Percentiles rank a stretch among this genome's conserved stretches.
phyloP scores from a whole-genome alignment of 2,797 vertebrate genomes.

The Thripadectes ignobilis region DNA sequence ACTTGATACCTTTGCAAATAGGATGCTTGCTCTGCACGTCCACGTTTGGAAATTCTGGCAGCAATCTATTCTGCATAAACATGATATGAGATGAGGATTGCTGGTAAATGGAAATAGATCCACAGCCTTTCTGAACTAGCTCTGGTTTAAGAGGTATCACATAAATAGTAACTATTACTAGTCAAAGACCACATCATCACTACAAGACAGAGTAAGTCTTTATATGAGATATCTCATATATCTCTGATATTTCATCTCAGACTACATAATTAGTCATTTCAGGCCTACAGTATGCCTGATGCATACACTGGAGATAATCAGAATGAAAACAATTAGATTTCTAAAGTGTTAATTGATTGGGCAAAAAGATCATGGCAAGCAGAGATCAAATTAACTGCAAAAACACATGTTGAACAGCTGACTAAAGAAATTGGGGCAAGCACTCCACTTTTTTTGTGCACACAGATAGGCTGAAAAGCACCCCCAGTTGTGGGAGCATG shows the following conservation, averaged over 20 bases:
- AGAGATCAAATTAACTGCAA: neutral
- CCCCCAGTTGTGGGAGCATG: neutral
- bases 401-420: neutral
- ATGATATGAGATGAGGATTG: neutral
- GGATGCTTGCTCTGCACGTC: neutral
- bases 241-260: neutral
- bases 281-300: neutral
- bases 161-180: neutral
- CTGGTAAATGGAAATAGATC: slow-evolving; percentile 18
- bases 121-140: neutral
- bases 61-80: neutral
- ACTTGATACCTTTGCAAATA: slow-evolving; percentile 30
- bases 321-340: slow-evolving; percentile 18
- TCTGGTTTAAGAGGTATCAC: neutral
- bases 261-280: neutral
- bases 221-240: neutral
- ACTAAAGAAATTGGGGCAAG: neutral
- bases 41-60: slow-evolving; percentile 16
- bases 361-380: neutral
- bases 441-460: neutral
- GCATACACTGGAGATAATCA: neutral
- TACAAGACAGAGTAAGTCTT: neutral
- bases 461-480: neutral
- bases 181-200: neutral
- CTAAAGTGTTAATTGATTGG: neutral